A percentile compares a stretch with the other conserved stretches of the same genome.
phyloP scores from a whole-genome alignment of 2,113 vertebrate genomes.

The Kryptolebias marmoratus region DNA sequence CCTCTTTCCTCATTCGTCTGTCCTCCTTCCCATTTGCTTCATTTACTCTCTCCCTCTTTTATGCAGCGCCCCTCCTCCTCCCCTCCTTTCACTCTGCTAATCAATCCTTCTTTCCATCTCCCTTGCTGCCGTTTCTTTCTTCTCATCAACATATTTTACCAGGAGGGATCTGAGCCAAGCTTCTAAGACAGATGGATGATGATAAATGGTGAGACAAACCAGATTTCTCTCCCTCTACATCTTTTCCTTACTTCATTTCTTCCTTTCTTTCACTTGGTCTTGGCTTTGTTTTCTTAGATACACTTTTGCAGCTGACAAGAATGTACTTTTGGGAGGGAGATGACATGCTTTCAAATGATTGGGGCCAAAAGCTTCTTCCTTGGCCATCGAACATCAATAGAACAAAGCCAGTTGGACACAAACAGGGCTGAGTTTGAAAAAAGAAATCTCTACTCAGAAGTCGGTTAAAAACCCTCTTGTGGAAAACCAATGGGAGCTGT shows the following conservation, averaged over 20 bases:
- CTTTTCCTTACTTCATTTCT: constrained; percentile 14
- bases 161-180: constrained; percentile 61
- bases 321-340: constrained; percentile 41
- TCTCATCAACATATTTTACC: constrained; percentile 62
- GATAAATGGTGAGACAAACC: constrained; percentile 59
- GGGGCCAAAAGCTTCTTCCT: constrained; percentile 58
- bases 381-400: constrained; percentile 51
- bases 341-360: constrained; percentile 57
- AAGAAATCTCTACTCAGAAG: constrained; percentile 24
- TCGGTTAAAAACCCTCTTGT: constrained; percentile 28
- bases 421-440: constrained; percentile 31
- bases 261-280: constrained; percentile 43
- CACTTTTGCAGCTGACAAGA: constrained; percentile 61
- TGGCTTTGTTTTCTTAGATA: constrained; percentile 66
- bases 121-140: constrained; percentile 39
- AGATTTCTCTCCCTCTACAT: constrained; percentile 34
- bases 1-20: constrained; percentile 43
- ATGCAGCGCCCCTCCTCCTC: constrained; percentile 42
- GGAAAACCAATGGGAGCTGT: constrained; percentile 34
- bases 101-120: constrained; percentile 63
- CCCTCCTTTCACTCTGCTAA: constrained; percentile 57
- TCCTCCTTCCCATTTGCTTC: constrained; percentile 46
- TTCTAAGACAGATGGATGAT: constrained; percentile 65
- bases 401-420: constrained; percentile 44
- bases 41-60: constrained; percentile 54